Conservation (phyloP, 2,797 vertebrate species). For the Cyprinodon diabolis region DNA sequence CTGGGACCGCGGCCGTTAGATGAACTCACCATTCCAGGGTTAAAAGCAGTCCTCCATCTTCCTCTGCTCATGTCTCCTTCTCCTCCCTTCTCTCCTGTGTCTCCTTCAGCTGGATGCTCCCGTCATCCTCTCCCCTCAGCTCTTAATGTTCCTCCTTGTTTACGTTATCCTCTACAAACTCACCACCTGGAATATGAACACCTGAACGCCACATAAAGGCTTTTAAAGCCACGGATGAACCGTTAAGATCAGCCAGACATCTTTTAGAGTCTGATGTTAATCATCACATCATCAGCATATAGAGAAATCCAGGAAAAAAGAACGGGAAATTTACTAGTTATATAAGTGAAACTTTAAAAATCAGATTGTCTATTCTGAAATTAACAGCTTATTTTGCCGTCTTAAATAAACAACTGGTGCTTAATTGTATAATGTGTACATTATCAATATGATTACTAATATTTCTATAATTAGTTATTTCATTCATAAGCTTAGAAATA, state of each 20-base stretch:
- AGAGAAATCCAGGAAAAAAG: not conserved
- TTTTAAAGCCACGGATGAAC: no score
- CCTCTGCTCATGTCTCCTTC: slow-evolving; percentile 7
- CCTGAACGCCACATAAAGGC: slow-evolving; percentile 16
- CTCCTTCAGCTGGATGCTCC: slow-evolving; percentile 56
- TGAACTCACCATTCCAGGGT: not conserved
- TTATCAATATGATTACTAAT: not conserved
- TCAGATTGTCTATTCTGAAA: not conserved
- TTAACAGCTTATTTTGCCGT: not conserved
- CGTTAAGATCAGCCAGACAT: no score
- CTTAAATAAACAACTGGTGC: slow-evolving; percentile 12
- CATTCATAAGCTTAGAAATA: not conserved
- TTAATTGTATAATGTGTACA: not conserved
- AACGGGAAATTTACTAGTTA: not conserved
- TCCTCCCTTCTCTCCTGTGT: slow-evolving; percentile 10
- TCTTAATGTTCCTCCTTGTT: slow-evolving; percentile 64
- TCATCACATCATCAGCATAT: slow-evolving; percentile 1
- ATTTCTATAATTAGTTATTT: not conserved
- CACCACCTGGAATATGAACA: slow-evolving; percentile 63
- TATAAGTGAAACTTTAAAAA: not conserved
- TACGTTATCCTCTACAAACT: slow-evolving; percentile 73
- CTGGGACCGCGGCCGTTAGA: slow-evolving; percentile 8
- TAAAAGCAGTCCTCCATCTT: not conserved
- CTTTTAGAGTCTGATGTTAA: not conserved
- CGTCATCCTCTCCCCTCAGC: slow-evolving; percentile 56